These are phyloP conservation scores for Pomatostomus ruficeps DNA, from an alignment of 2,113 vertebrate species.

Conservation along the genomic window DNA sequence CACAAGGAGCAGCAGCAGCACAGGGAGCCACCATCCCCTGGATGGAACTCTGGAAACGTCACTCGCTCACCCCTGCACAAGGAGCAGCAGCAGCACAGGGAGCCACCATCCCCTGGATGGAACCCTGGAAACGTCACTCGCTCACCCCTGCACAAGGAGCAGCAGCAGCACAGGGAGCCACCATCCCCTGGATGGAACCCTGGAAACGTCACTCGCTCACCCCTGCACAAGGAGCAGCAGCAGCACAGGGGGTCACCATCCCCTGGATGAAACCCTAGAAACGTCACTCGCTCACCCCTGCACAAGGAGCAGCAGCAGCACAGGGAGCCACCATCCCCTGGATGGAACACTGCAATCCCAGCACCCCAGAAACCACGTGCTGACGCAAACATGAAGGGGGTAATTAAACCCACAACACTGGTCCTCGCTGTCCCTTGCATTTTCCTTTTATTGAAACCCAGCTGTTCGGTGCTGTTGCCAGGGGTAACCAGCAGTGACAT, in stretches of 20 bases:
- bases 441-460: neutral
- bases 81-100: neutral
- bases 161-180: neutral
- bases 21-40: neutral
- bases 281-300: neutral
- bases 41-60: too few relatives aligned
- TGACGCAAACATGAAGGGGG: neutral
- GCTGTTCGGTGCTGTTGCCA: slow-evolving; percentile 14
- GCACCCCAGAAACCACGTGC: neutral
- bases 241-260: neutral
- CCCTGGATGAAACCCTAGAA: neutral
- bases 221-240: neutral
- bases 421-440: neutral
- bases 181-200: neutral
- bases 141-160: neutral
- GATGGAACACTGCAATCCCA: neutral
- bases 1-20: neutral
- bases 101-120: neutral
- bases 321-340: neutral
- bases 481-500: neutral
- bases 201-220: neutral
- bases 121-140: neutral
- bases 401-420: neutral
- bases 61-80: neutral
- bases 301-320: neutral